phyloP scores from a whole-genome alignment of 2,113 vertebrate genomes.

The Marcusenius ussheri region DNA sequence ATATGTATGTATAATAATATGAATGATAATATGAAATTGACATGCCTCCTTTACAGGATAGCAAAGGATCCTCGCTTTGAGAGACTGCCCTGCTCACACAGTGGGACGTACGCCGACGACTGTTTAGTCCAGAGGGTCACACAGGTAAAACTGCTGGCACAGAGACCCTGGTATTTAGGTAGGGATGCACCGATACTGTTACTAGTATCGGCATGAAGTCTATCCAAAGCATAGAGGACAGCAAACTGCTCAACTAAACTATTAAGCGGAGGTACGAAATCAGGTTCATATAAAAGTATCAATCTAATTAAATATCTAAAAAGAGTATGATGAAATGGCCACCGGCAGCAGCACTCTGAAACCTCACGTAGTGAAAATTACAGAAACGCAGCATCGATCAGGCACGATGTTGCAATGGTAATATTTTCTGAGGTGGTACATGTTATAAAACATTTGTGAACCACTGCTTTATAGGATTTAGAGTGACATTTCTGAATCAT shows the following conservation, averaged over 20 bases:
- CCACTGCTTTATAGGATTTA: background rate
- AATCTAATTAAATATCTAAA: background rate
- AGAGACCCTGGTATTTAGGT: background rate
- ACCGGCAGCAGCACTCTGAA: background rate
- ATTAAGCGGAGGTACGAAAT: background rate
- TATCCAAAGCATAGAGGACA: background rate
- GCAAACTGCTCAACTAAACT: background rate
- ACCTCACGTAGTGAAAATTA: background rate
- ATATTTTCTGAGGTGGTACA: background rate
- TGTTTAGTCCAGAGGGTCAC: conserved; percentile 94
- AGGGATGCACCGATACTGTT: background rate
- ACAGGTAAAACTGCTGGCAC: conserved; percentile 66
- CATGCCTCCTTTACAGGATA: conserved; percentile 63
- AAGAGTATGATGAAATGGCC: background rate
- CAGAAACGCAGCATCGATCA: background rate
- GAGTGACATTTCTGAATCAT: background rate
- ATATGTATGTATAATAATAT: background rate
- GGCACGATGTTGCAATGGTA: background rate
- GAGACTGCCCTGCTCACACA: conserved; percentile 83
- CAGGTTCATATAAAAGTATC: background rate
- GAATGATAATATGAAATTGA: background rate
- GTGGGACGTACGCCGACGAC: conserved; percentile 95
- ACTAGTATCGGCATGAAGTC: background rate
- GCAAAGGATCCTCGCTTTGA: conserved; percentile 95
- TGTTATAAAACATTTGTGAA: background rate